Base-by-base conservation (phyloP, 2,888 invertebrate species). In the Eueremaeus valkanovi region DNA sequence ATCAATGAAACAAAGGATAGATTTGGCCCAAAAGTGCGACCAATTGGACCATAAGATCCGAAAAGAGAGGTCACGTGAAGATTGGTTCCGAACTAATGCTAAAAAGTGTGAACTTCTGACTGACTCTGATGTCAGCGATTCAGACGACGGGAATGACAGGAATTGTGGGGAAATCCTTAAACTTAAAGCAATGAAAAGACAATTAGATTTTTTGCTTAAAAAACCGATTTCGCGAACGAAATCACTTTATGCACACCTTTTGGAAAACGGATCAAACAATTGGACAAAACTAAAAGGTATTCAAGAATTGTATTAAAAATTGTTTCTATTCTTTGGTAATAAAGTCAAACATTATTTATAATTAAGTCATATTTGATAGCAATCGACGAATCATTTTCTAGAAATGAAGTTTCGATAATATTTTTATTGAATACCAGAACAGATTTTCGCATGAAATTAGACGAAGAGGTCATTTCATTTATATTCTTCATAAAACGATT, bases 21-120 rank as follows among this genome's bases (percentile, higher is more conserved):
- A 87, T 79, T 81, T 91, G 42, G 95, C 95, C 0, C 86, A 91
- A 0, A 89, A 91, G 79, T 85, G 96, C 51, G 96, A 97, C 82
- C 87, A 87, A 68, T 82, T 92, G 73, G 85, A 86, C 76, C 90
- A 93, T 83, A 85, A 91, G 80, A 87, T 86, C 81, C 85, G 88
- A 33, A 87, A 90, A 75, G 84, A 86, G 0, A 88, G 88, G 80
- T 87, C 89, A 13, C 88, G 92, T 80, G 87, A 87, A 78, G 90
- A 91, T 29, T 98, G 97, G 97, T 86, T 92, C 81, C 89, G 90
- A 80, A 90, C 90, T 82, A 90, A 91, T 1, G 93, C 93, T 0
- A 87, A 89, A 78, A 94, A 95, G 79, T 92, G 95, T 89, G 97
- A 97, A 83, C 81, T 88, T 16, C 85, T 95, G 1, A 95, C 95